A percentile compares a stretch with the other conserved stretches of the same genome.
These are phyloP conservation scores for Trypoxylus dichotomus DNA, from an alignment of 1,140 invertebrate species.

Conservation along the genomic window DNA sequence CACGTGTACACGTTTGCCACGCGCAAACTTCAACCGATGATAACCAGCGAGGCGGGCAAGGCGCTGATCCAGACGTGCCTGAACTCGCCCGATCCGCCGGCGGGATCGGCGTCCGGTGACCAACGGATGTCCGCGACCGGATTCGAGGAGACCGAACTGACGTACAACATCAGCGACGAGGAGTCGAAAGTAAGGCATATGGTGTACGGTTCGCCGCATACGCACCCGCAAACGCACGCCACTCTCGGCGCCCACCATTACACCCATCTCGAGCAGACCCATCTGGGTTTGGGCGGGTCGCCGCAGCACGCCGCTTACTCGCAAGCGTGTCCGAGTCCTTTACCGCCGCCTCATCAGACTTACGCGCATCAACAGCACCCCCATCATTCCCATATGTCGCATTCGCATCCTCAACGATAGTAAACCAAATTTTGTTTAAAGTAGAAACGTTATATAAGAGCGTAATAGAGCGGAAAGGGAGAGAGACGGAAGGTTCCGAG, in stretches of 20 bases:
- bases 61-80: constrained; percentile 98
- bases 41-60: constrained; percentile 98
- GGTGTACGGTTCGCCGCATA: constrained; percentile 78
- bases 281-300: constrained; percentile 56
- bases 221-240: constrained; percentile 59
- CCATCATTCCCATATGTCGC: constrained; percentile 61
- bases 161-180: constrained; percentile 93
- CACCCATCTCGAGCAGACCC: constrained; percentile 50
- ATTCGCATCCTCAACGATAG: constrained; percentile 70
- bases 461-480: not conserved
- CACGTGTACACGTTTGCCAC: constrained; percentile 99
- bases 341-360: constrained; percentile 63
- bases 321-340: constrained; percentile 61
- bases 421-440: not conserved
- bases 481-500: not conserved
- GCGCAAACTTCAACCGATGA: constrained; percentile 98
- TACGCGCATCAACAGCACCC: constrained; percentile 64
- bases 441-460: not conserved
- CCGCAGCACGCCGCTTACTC: constrained; percentile 64
- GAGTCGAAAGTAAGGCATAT: constrained; percentile 95
- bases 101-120: constrained; percentile 68
- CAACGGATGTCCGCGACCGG: constrained; percentile 98
- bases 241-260: constrained; percentile 51
- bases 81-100: constrained; percentile 94
- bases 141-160: constrained; percentile 97